Conservation (phyloP, 2,888 invertebrate species). For the Callimorpha dominula region DNA sequence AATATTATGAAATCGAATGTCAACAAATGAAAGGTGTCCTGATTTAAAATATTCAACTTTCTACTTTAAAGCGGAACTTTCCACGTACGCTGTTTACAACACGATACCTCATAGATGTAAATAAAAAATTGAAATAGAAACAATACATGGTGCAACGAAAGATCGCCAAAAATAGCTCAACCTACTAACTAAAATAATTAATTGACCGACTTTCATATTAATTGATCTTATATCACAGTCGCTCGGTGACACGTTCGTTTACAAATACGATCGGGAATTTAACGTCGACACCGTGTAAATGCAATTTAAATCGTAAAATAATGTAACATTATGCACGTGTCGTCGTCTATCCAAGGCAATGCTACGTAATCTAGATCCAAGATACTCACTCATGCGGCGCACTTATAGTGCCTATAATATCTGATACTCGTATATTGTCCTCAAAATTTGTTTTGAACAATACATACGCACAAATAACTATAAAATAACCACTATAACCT, state of each 20-base stretch:
- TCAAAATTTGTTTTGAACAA: constrained; percentile 54
- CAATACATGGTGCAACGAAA: constrained; percentile 62
- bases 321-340: constrained; percentile 74
- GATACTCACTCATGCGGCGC: constrained; percentile 73
- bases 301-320: constrained; percentile 65
- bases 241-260: constrained; percentile 47
- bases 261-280: constrained; percentile 59
- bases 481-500: constrained; percentile 81
- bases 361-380: constrained; percentile 62
- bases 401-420: constrained; percentile 62
- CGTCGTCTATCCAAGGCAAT: constrained; percentile 38
- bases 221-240: constrained; percentile 49
- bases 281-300: constrained; percentile 56
- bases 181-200: constrained; percentile 74
- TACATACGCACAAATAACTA: constrained; percentile 69
- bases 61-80: constrained; percentile 52
- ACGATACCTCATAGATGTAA: constrained; percentile 41
- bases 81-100: constrained; percentile 48
- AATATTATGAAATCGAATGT: constrained; percentile 68
- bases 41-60: constrained; percentile 60
- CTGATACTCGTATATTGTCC: constrained; percentile 51
- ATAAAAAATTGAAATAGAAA: constrained; percentile 54
- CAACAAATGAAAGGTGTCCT: constrained; percentile 69
- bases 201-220: constrained; percentile 56
- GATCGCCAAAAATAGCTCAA: constrained; percentile 73